Base-by-base conservation (phyloP, 2,888 invertebrate species). In the Eremobia ochroleuca region DNA sequence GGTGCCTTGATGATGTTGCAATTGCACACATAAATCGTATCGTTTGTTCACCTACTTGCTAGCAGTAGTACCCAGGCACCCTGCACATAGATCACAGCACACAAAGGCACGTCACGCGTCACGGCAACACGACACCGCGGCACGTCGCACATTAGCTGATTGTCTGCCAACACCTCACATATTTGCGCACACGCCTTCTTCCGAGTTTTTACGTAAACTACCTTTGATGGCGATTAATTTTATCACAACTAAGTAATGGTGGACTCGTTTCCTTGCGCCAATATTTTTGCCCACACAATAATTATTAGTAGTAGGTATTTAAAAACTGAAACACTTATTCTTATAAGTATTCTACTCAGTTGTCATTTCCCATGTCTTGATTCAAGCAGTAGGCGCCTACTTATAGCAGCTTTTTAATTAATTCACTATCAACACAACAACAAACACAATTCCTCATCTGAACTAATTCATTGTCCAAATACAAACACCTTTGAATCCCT, bases 141-240 rank as follows among this genome's bases (percentile, higher is more conserved):
- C 88, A 82, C 91, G 91, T 91, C 68, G 65, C 87, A 85, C 92
- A 92, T 93, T 92, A 93, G 91, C 90, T 89, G 92, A 93, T 93
- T 91, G 81, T 81, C 72, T 66, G 84, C 61, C 77, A 68, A 81
- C 88, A 78, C 85, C 82, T 82, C 83, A 73, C 79, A 71, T 89
- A 85, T 88, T 88, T 88, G 87, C 87, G 70, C 83, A 82, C 81
- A 79, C 86, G 79, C 88, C 90, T 83, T 78, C 74, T 67, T 84
- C 58, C 68, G 65, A 66, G 73, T 86, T 79, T 78, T 82, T 64
- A 89, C 73, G 75, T 77, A 69, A 82, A 79, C 72, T 77, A 80
- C 43, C 68, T 76, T 87, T 85, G 78, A 73, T 85, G 52, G 65
- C 85, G 52, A 85, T 85, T 81, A 87, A 73, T 71, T 73, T 80